Evolutionary conservation across 2,113 vertebrate genomes (phyloP).

Genomic region (Micronycteris hirsuta): DNA sequence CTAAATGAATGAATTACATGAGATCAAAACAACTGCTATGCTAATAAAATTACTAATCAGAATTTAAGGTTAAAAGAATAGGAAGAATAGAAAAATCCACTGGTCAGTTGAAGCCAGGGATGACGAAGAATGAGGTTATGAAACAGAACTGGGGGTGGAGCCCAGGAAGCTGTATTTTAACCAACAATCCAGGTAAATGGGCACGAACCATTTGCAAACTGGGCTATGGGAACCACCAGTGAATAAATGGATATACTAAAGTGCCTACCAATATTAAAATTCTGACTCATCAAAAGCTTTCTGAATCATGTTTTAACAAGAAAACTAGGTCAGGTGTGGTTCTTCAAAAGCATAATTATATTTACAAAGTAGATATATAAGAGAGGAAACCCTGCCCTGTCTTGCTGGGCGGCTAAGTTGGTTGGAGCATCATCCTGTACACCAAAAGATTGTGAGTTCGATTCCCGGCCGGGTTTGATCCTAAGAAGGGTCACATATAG

Average conservation of each 20-base stretch:
- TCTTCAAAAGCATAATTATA: slow-evolving; percentile 25
- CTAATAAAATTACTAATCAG: background rate
- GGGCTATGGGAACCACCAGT: background rate
- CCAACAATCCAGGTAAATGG: background rate
- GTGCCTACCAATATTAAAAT: background rate
- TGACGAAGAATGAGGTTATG: background rate
- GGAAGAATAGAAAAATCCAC: background rate
- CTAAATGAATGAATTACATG: background rate
- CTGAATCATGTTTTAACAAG: background rate
- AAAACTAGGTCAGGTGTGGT: background rate
- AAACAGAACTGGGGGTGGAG: background rate
- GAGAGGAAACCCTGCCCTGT: background rate
- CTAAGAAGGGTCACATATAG: no score
- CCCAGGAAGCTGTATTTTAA: slow-evolving; percentile 9
- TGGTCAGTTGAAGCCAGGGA: background rate
- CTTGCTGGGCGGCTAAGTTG: no score
- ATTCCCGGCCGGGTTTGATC: no score
- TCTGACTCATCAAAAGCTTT: slow-evolving; percentile 22
- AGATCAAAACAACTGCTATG: slow-evolving; percentile 33
- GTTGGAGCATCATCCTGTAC: no score
- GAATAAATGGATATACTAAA: background rate
- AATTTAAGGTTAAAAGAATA: slow-evolving; percentile 27
- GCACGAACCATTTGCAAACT: background rate
- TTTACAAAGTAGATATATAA: background rate
- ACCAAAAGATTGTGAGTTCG: no score